These are phyloP conservation scores for Drosophila persimilis DNA, from an alignment of 1,140 invertebrate genomes.

Conservation along the genomic window DNA sequence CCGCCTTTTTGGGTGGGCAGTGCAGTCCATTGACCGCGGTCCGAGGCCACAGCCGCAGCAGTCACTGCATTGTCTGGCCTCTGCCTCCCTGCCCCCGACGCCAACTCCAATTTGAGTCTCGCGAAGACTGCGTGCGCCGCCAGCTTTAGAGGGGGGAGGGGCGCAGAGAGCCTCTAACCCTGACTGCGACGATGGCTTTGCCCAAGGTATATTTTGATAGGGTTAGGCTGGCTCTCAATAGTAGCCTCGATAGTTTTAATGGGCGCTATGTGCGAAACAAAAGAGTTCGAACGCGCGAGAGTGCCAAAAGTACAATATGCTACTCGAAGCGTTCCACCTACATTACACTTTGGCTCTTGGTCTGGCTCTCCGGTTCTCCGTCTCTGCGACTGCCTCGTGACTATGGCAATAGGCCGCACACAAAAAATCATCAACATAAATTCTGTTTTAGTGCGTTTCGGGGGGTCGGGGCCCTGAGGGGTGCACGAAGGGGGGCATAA, in stretches of 20 bases:
- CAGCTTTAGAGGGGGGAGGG: conserved; percentile 17
- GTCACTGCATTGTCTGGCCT: conserved; percentile 51
- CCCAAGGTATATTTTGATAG: neutral
- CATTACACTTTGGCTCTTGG: too few relatives aligned
- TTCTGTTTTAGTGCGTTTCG: conserved; percentile 70
- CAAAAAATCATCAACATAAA: conserved; percentile 81
- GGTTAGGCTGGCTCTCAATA: too few relatives aligned
- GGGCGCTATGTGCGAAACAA: too few relatives aligned
- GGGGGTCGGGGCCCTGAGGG: neutral
- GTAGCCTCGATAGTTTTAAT: too few relatives aligned
- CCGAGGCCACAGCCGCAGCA: conserved; percentile 11
- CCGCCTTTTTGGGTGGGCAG: conserved; percentile 80
- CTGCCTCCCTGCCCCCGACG: neutral
- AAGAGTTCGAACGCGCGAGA: too few relatives aligned
- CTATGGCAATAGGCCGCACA: conserved; percentile 44
- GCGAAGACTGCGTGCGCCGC: conserved; percentile 57
- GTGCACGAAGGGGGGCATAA: neutral
- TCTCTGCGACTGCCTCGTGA: neutral
- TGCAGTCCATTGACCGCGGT: conserved; percentile 68
- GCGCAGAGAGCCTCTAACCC: too few relatives aligned
- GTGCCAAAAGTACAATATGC: too few relatives aligned
- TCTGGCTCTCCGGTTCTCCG: neutral
- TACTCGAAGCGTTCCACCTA: neutral
- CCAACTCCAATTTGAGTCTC: conserved; percentile 54
- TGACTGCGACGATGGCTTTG: conserved; percentile 38